Conservation (phyloP, 2,888 invertebrate genomes). For the Xylota sylvarum region DNA sequence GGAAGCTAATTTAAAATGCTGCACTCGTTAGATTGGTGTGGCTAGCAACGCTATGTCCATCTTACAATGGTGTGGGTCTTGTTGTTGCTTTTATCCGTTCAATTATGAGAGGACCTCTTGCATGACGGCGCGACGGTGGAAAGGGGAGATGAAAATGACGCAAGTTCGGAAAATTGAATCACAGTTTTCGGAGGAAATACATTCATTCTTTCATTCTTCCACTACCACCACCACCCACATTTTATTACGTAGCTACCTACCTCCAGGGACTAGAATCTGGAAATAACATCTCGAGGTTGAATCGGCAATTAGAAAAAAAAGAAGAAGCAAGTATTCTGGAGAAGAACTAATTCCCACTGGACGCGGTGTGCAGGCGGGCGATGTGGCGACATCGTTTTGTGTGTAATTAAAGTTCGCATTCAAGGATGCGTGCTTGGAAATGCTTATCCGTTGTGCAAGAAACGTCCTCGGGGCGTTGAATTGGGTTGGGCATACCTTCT, state of each 20-base stretch:
- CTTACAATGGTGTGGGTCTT: slow-evolving; percentile 23
- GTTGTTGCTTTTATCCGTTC: slow-evolving; percentile 62
- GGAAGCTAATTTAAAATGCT: slow-evolving; percentile 77
- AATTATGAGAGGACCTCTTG: slow-evolving; percentile 67
- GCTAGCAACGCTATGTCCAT: slow-evolving; percentile 25
- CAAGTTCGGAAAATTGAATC: slow-evolving; percentile 72
- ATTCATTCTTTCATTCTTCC: slow-evolving; percentile 38
- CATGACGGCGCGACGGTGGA: no score
- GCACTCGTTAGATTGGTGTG: slow-evolving; percentile 70
- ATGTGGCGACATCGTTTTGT: slow-evolving; percentile 33
- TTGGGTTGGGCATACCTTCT: not conserved
- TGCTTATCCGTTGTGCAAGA: slow-evolving; percentile 32
- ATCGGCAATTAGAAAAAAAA: slow-evolving; percentile 65
- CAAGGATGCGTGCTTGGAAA: slow-evolving; percentile 69
- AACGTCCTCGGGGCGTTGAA: not conserved
- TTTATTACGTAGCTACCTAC: slow-evolving; percentile 24
- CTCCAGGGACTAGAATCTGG: slow-evolving; percentile 32
- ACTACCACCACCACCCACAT: not conserved
- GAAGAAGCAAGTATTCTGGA: slow-evolving; percentile 28
- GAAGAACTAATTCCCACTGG: slow-evolving; percentile 64
- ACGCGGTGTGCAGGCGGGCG: not conserved
- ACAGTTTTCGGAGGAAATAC: slow-evolving; percentile 64
- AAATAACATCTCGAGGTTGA: slow-evolving; percentile 56
- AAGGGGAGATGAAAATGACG: slow-evolving; percentile 49
- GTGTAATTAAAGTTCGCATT: slow-evolving; percentile 74